Evolutionary conservation across 2,888 invertebrate species (phyloP).

Genomic region (Galerucella calmariensis): DNA sequence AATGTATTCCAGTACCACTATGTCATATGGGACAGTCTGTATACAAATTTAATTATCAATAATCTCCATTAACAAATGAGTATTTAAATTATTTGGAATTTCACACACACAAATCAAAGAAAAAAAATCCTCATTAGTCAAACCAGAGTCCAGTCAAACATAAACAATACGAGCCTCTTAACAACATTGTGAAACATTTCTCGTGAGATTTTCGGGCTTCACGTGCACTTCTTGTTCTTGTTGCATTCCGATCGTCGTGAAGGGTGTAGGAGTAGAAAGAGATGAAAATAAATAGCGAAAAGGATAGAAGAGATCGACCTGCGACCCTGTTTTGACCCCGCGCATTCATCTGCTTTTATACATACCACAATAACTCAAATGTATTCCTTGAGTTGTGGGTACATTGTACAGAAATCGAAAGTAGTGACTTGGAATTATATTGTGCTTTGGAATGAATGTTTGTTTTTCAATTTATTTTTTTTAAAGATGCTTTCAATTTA

Average conservation of each 20-base stretch:
- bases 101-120: slow-evolving; percentile 26
- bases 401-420: slow-evolving; percentile 8
- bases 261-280: slow-evolving; percentile 37
- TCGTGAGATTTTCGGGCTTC: slow-evolving; percentile 34
- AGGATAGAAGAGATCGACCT: slow-evolving; percentile 38
- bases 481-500: background rate
- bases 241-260: slow-evolving; percentile 30
- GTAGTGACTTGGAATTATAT: slow-evolving; percentile 14
- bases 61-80: background rate
- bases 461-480: background rate
- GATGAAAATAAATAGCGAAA: slow-evolving; percentile 14
- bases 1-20: too few species aligned
- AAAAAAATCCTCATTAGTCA: slow-evolving; percentile 18
- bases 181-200: slow-evolving; percentile 19
- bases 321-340: slow-evolving; percentile 46
- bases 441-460: background rate
- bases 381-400: slow-evolving; percentile 25
- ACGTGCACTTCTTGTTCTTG: slow-evolving; percentile 20
- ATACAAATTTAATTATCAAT: background rate
- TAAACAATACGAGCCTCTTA: slow-evolving; percentile 9
- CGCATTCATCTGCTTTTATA: slow-evolving; percentile 40
- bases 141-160: slow-evolving; percentile 18
- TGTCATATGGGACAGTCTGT: background rate
- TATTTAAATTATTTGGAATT: background rate
- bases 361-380: slow-evolving; percentile 42